Evolutionary conservation across 2,888 invertebrate species (phyloP).

Genomic region (Proisotoma minuta): DNA sequence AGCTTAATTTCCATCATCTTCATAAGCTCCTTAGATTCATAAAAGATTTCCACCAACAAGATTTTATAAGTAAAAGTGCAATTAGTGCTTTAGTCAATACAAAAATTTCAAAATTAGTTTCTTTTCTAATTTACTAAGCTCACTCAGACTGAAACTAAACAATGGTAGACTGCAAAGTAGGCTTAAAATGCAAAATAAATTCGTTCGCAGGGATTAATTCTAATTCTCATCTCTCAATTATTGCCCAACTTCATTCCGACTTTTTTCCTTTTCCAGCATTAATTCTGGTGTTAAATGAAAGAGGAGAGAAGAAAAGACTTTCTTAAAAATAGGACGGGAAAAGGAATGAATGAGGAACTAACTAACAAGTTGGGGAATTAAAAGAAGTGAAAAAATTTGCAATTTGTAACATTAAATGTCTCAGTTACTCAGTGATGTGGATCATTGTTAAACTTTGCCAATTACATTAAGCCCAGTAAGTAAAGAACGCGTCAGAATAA

Average conservation of each 20-base stretch:
- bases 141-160: no score
- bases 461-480: neutral
- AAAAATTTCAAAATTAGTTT: no score
- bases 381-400: conserved; percentile 7
- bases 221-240: neutral
- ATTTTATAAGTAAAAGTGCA: no score
- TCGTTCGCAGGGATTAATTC: neutral
- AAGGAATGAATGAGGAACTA: neutral
- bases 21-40: no score
- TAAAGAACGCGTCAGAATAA: no score
- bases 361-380: neutral
- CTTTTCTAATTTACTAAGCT: no score
- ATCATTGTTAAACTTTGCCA: conserved; percentile 11
- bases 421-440: neutral
- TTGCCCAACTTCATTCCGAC: neutral
- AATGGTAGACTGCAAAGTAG: no score
- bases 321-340: neutral
- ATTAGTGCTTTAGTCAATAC: no score
- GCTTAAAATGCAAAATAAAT: neutral
- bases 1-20: no score
- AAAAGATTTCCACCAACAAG: no score
- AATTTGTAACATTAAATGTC: conserved; percentile 7
- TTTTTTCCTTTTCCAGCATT: neutral
- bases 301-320: neutral
- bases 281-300: neutral